Percentiles rank a stretch among this genome's conserved stretches.
Conservation (phyloP, 2,888 invertebrate genomes). For the Oegoconia quadripuncta region DNA sequence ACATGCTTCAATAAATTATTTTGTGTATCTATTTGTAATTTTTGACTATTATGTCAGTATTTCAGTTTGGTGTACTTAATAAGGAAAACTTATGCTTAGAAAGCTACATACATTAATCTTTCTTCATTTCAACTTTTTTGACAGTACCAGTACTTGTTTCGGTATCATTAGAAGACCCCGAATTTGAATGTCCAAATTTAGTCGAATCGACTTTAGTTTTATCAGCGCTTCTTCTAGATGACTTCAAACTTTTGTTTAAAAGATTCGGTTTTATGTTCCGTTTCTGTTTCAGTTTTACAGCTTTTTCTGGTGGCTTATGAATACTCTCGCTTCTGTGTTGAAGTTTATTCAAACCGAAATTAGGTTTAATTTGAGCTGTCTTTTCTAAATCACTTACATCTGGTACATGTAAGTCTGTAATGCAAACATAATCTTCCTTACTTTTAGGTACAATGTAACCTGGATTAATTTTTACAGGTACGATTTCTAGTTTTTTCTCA, state of each 20-base stretch:
- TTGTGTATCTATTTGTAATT: no score
- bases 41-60: no score
- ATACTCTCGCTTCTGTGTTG: slow-evolving; percentile 68
- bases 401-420: slow-evolving; percentile 60
- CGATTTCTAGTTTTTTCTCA: slow-evolving; percentile 66
- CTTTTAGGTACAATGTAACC: slow-evolving; percentile 41
- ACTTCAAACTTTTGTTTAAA: slow-evolving; percentile 47
- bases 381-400: slow-evolving; percentile 51
- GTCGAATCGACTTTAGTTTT: slow-evolving; percentile 40
- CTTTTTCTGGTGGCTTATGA: slow-evolving; percentile 61
- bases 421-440: slow-evolving; percentile 60
- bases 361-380: slow-evolving; percentile 69
- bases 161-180: slow-evolving; percentile 79
- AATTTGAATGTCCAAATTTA: slow-evolving; percentile 74
- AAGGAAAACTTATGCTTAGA: no score
- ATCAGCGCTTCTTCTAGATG: slow-evolving; percentile 33
- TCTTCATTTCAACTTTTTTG: slow-evolving; percentile 50
- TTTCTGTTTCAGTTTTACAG: slow-evolving; percentile 60
- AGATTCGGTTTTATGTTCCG: slow-evolving; percentile 49
- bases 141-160: slow-evolving; percentile 74
- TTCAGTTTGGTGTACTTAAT: no score
- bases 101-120: not conserved
- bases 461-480: slow-evolving; percentile 63
- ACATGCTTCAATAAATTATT: no score
- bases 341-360: slow-evolving; percentile 63